phyloP scores from a whole-genome alignment of 2,797 vertebrate genomes.

The Hydrophis major region DNA sequence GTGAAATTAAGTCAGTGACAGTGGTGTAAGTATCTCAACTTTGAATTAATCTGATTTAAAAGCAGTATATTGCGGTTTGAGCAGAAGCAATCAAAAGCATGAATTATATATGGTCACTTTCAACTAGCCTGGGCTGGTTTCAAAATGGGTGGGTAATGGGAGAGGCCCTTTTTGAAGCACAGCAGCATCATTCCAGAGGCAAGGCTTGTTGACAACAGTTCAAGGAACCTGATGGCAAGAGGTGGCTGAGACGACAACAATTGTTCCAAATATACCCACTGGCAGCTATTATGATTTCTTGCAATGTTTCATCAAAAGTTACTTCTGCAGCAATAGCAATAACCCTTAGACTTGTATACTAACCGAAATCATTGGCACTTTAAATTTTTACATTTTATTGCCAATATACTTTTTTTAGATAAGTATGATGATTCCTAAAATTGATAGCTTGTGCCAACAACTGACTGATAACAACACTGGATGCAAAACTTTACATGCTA shows the following conservation, averaged over 20 bases:
- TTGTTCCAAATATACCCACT: background rate
- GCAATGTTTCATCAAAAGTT: background rate
- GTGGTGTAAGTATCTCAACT: slow-evolving; percentile 79
- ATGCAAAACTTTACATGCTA: background rate
- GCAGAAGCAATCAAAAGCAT: background rate
- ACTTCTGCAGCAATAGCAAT: background rate
- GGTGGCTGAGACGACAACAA: background rate
- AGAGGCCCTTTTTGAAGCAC: background rate
- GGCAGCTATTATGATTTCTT: background rate
- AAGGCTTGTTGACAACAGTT: background rate
- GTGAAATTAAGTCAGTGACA: slow-evolving; percentile 86
- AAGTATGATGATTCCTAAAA: background rate
- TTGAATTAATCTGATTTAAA: accelerated
- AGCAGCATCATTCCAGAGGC: background rate
- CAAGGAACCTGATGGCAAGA: background rate
- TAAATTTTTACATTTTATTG: background rate
- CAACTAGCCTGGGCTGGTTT: background rate
- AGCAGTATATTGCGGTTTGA: accelerated
- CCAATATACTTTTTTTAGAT: background rate
- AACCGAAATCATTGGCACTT: background rate
- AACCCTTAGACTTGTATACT: background rate
- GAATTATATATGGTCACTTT: background rate
- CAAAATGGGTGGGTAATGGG: background rate
- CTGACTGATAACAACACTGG: background rate
- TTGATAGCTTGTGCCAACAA: background rate